phyloP scores from a whole-genome alignment of 2,888 invertebrate species.

The Schrankia costaestrigalis region DNA sequence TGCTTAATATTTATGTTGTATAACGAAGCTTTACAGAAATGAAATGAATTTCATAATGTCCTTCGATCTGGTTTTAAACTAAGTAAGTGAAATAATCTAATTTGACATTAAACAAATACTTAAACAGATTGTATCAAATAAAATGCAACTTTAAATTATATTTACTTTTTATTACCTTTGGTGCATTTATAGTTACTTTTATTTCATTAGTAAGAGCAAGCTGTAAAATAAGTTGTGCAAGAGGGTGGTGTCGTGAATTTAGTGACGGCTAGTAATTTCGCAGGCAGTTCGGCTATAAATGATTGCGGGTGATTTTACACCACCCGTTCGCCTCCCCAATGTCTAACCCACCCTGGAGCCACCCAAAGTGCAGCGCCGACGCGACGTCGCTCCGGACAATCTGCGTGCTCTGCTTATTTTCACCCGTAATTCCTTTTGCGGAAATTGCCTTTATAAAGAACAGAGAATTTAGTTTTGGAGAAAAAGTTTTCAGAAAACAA shows the following conservation, averaged over 20 bases:
- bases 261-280: slow-evolving; percentile 76
- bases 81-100: too few relatives aligned
- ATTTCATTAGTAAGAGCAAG: slow-evolving; percentile 29
- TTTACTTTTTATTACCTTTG: too few relatives aligned
- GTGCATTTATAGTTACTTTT: too few relatives aligned
- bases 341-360: slow-evolving; percentile 57
- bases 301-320: slow-evolving; percentile 80
- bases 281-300: slow-evolving; percentile 80
- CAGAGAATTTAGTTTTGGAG: slow-evolving; percentile 61
- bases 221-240: slow-evolving; percentile 33
- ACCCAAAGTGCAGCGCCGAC: slow-evolving; percentile 72
- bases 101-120: too few relatives aligned
- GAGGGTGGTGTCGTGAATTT: slow-evolving; percentile 53
- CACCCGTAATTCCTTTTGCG: slow-evolving; percentile 77
- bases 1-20: too few relatives aligned
- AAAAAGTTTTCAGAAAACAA: slow-evolving; percentile 44
- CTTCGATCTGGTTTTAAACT: too few relatives aligned
- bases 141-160: too few relatives aligned
- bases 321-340: slow-evolving; percentile 53
- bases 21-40: too few relatives aligned
- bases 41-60: too few relatives aligned
- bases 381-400: slow-evolving; percentile 78
- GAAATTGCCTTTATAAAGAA: slow-evolving; percentile 79
- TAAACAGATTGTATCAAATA: too few relatives aligned
- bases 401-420: slow-evolving; percentile 81